These are phyloP conservation scores for Eulemur rufifrons DNA, from an alignment of 2,113 vertebrate species.

Conservation along the genomic window DNA sequence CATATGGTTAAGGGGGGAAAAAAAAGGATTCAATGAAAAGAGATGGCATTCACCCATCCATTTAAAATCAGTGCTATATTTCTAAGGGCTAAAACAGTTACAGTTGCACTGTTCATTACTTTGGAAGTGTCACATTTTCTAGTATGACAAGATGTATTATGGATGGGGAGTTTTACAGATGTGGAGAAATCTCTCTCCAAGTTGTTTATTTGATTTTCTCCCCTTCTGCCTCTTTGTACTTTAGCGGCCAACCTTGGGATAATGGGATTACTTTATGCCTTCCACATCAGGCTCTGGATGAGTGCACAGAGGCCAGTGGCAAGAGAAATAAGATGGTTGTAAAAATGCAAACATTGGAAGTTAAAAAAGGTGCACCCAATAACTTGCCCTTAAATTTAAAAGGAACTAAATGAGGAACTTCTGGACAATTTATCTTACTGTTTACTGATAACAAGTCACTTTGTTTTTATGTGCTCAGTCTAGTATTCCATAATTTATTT, in stretches of 20 bases:
- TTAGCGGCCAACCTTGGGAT: slow-evolving; percentile 83
- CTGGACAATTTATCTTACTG: slow-evolving; percentile 93
- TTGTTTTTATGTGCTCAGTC: slow-evolving; percentile 94
- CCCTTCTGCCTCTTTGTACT: slow-evolving; percentile 64
- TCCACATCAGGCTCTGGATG: slow-evolving; percentile 86
- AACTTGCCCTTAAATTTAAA: slow-evolving; percentile 89
- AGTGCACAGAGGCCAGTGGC: slow-evolving; percentile 87
- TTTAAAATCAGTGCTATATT: slow-evolving; percentile 69
- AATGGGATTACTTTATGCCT: slow-evolving; percentile 89
- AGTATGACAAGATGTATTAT: slow-evolving; percentile 84
- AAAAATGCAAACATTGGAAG: slow-evolving; percentile 85
- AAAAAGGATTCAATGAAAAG: neutral
- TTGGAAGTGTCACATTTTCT: slow-evolving; percentile 86
- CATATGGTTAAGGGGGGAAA: neutral
- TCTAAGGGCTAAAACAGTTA: slow-evolving; percentile 63
- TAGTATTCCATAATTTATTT: slow-evolving; percentile 95
- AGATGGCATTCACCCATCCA: slow-evolving; percentile 49
- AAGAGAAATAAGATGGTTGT: slow-evolving; percentile 87
- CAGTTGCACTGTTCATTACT: slow-evolving; percentile 82
- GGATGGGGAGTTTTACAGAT: slow-evolving; percentile 79
- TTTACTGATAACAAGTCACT: slow-evolving; percentile 94
- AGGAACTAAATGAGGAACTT: slow-evolving; percentile 90
- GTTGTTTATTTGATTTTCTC: slow-evolving; percentile 84
- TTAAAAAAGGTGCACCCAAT: slow-evolving; percentile 84
- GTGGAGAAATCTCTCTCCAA: slow-evolving; percentile 80